Conservation (phyloP, 1,140 invertebrate species). For the Zaprionus ghesquierei region DNA sequence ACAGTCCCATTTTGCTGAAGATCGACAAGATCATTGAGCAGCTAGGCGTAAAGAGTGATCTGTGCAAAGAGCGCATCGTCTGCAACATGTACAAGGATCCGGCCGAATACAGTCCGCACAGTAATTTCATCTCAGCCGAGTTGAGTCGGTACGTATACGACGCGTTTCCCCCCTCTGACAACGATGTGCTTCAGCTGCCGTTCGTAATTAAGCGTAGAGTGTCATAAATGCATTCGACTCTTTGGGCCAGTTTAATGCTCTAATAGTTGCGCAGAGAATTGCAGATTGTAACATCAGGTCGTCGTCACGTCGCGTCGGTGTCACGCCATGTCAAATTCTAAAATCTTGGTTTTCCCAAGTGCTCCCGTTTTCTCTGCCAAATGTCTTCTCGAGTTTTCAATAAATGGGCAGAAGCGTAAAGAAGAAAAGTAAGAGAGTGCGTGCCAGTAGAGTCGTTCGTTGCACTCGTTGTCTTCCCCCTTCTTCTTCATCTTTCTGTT, state of each 20-base stretch:
- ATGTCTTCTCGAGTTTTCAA: constrained; percentile 43
- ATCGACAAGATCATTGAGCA: constrained; percentile 89
- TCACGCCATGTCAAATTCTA: constrained; percentile 39
- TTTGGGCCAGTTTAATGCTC: constrained; percentile 53
- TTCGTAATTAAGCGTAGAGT: constrained; percentile 16
- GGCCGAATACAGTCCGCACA: constrained; percentile 89
- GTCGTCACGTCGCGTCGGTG: constrained; percentile 19
- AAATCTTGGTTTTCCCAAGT: neutral
- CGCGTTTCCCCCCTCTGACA: neutral
- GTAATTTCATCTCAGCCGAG: constrained; percentile 92
- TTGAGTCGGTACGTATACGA: constrained; percentile 88
- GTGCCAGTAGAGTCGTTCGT: neutral
- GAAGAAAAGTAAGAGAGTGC: constrained; percentile 55
- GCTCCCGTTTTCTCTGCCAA: neutral
- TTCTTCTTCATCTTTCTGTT: neutral
- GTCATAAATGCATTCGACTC: constrained; percentile 30
- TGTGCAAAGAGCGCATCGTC: constrained; percentile 89
- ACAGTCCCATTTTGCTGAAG: constrained; percentile 88
- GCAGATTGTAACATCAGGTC: constrained; percentile 57
- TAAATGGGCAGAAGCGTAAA: constrained; percentile 68
- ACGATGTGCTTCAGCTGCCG: constrained; percentile 7
- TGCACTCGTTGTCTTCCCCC: neutral
- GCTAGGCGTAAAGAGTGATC: constrained; percentile 87
- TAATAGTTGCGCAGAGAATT: constrained; percentile 48
- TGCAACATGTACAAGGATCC: constrained; percentile 93